Conservation (phyloP, 2,888 invertebrate genomes). For the Acanthosepion pharaonis region DNA sequence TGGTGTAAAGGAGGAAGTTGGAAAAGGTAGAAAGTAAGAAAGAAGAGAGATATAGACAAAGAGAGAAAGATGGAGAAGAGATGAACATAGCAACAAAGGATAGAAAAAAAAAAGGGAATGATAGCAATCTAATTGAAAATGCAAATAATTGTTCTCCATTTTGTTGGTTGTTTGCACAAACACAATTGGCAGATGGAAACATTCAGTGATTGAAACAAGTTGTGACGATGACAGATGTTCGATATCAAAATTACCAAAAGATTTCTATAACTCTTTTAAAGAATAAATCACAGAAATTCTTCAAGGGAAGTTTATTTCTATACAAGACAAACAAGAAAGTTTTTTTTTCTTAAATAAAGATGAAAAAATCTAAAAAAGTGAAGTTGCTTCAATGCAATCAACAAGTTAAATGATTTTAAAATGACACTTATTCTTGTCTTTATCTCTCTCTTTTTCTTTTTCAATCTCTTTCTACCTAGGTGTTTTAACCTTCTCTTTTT, state of each 20-base stretch:
- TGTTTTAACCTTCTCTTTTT: not conserved
- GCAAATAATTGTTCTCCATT: slow-evolving; percentile 21
- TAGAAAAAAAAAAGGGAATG: not conserved
- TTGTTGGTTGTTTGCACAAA: not conserved
- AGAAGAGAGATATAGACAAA: not conserved
- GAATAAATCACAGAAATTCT: not conserved
- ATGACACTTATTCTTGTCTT: not conserved
- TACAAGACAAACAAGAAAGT: not conserved
- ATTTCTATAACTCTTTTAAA: not conserved
- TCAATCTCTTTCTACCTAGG: not conserved
- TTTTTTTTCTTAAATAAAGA: not conserved
- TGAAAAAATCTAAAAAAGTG: not conserved
- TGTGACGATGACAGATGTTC: slow-evolving; percentile 10
- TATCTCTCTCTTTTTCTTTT: not conserved
- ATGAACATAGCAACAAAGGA: too few relatives aligned
- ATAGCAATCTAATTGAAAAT: not conserved
- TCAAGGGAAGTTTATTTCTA: not conserved
- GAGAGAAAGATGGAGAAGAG: not conserved
- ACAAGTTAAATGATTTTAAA: not conserved
- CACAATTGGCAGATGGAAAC: not conserved
- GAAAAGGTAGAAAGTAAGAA: not conserved
- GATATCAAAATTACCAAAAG: not conserved
- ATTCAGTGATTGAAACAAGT: slow-evolving; percentile 18
- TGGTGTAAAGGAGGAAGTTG: not conserved
- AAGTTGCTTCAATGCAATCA: not conserved